Base-by-base conservation (phyloP, 1,140 invertebrate genomes). In the Pinna nobilis region DNA sequence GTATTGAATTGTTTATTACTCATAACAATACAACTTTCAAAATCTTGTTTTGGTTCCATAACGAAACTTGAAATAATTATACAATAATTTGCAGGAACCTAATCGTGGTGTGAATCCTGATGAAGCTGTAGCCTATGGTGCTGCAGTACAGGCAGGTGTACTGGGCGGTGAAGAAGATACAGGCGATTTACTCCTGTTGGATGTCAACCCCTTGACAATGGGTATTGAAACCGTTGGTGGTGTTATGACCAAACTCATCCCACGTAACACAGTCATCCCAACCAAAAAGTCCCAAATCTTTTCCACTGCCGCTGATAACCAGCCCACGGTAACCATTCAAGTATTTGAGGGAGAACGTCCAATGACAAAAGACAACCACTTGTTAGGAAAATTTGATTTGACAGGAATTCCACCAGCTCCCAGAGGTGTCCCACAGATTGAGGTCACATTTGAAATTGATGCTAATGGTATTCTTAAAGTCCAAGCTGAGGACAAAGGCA, bases 251-350 rank as follows among this genome's bases (percentile, higher is more conserved):
- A 99, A 99, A 89, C 91, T 99, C 30, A 99, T 99, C 88, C 94
- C 96, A 65, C 90, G 98, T 84, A 99, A 99, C 91, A 99, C 97
- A 51, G 97, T 99, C 47, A 99, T 99, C 82, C 98, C 98, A 20
- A 99, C 98, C n/a, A 99, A 99, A 91, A 99, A 99, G 88, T 98
- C 97, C 5, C 98, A 99, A 88, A 97, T 99, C 81, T 99, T 99
- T 93, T 98, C 97, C 0, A 99, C 98, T 11, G 98, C 98, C 50
- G 96, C 96, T 20, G 98, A 99, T 86, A 99, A 99, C 88, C 98
- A 99, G 87, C 96, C 98, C 90, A 99, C 97, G 25, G 98, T 99
- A 7, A 99, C 97, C 44, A 99, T 99, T 87, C 97, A 99, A 90
- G 96, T 98, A 0, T 98, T 94, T 87, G 97, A 98, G 91, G 97